Conservation (phyloP, 2,113 vertebrate species). For the Platichthys stellatus region DNA sequence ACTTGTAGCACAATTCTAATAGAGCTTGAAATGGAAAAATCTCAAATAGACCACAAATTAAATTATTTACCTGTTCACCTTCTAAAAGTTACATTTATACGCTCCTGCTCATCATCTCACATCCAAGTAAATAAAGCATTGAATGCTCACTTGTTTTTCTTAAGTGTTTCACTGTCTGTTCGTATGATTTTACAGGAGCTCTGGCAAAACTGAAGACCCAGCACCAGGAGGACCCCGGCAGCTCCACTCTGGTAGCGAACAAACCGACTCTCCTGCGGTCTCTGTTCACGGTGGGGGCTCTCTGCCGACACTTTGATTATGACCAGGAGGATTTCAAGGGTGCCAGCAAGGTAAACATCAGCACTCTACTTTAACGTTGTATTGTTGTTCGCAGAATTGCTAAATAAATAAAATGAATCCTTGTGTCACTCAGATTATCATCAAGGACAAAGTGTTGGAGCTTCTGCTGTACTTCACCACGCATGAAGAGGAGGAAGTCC, state of each 20-base stretch:
- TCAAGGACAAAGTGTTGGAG: conserved; percentile 98
- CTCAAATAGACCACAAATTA: background rate
- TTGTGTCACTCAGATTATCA: conserved; percentile 86
- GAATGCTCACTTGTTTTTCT: background rate
- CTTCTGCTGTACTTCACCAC: conserved; percentile 97
- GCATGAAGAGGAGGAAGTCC: conserved; percentile 96
- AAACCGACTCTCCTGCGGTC: conserved; percentile 96
- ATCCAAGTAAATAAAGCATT: background rate
- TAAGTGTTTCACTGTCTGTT: background rate
- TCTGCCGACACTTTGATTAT: conserved; percentile 98
- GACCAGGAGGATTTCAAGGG: conserved; percentile 98
- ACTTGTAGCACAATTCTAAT: background rate
- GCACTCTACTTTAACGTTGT: background rate
- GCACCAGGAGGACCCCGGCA: conserved; percentile 94
- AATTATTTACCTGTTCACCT: background rate
- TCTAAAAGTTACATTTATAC: background rate
- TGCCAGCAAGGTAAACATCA: conserved; percentile 89
- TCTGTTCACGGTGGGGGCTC: conserved; percentile 95
- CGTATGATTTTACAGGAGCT: conserved; percentile 83
- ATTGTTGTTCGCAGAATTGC: background rate
- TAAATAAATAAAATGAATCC: background rate
- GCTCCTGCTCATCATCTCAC: background rate
- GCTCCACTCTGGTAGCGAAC: conserved; percentile 88
- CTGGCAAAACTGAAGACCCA: conserved; percentile 95
- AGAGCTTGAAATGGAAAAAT: background rate